phyloP scores from a whole-genome alignment of 2,113 vertebrate species.

The Platichthys stellatus region DNA sequence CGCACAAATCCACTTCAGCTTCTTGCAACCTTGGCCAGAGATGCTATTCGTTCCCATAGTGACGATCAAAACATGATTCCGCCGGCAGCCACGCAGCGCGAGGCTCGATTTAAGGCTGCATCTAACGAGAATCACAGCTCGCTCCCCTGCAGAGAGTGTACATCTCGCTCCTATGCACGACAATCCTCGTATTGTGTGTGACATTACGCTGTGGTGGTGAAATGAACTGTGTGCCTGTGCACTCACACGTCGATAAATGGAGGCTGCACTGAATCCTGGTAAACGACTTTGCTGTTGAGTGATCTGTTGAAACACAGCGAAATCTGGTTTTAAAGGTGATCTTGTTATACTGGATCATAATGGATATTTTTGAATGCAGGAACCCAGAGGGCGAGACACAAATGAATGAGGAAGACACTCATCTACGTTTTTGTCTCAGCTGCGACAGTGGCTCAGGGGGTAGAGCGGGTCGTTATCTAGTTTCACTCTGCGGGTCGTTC shows the following conservation, averaged over 20 bases:
- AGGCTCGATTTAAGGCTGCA: conserved; percentile 40
- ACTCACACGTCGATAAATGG: not conserved
- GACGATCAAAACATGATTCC: conserved; percentile 66
- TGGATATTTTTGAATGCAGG: too few relatives aligned
- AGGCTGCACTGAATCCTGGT: not conserved
- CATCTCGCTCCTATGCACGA: not conserved
- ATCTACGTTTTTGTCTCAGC: too few relatives aligned
- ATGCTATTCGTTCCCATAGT: conserved; percentile 70
- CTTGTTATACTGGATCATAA: too few relatives aligned
- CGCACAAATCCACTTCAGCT: conserved; percentile 58
- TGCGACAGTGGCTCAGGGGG: too few relatives aligned
- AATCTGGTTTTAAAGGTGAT: not conserved
- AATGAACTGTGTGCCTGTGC: conserved; percentile 7
- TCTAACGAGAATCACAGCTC: conserved; percentile 28
- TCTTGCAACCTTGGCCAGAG: conserved; percentile 58
- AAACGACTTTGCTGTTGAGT: not conserved
- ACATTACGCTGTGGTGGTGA: not conserved
- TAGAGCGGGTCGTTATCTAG: too few relatives aligned
- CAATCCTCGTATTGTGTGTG: not conserved
- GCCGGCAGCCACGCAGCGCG: conserved; percentile 10
- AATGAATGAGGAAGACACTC: too few relatives aligned
- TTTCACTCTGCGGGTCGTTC: too few relatives aligned
- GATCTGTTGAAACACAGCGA: not conserved
- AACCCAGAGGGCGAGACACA: too few relatives aligned
- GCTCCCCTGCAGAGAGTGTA: conserved; percentile 1